Percentiles rank a stretch among this genome's conserved stretches.
Conservation (phyloP, 2,888 invertebrate genomes). For the Microplitis deprimator region DNA sequence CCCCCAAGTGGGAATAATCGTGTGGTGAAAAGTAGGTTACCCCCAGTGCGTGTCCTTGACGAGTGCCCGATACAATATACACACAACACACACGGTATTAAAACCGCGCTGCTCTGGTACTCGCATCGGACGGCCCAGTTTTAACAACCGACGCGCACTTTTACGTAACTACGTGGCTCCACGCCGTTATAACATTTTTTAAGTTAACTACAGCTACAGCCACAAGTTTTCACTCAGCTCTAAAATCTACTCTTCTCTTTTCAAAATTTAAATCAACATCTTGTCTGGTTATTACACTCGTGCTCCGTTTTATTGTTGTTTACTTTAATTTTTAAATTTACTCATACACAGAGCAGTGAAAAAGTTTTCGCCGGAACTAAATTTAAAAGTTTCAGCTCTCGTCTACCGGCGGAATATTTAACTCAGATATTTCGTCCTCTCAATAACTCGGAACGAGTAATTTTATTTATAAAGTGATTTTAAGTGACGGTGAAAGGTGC, state of each 20-base stretch:
- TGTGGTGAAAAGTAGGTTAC: slow-evolving; percentile 52
- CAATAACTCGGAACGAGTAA: background rate
- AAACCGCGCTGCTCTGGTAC: slow-evolving; percentile 22
- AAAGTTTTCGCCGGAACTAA: background rate
- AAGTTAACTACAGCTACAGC: slow-evolving; percentile 7
- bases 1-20: slow-evolving; percentile 30
- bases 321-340: background rate
- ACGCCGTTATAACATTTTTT: slow-evolving; percentile 3
- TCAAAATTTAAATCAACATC: too few species aligned
- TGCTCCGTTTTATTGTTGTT: too few species aligned
- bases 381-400: too few species aligned
- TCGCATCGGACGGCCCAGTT: slow-evolving; percentile 49
- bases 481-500: background rate
- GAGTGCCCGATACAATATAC: slow-evolving; percentile 42
- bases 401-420: background rate
- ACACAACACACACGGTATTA: slow-evolving; percentile 35
- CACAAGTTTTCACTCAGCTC: background rate
- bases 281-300: too few species aligned
- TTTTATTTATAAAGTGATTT: background rate
- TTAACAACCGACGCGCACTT: slow-evolving; percentile 58
- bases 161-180: slow-evolving; percentile 57
- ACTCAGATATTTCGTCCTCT: background rate
- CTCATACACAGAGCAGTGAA: background rate
- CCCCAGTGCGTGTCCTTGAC: slow-evolving; percentile 52
- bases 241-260: background rate